Conservation (phyloP, 1,140 invertebrate genomes). For the Tribolium madens region DNA sequence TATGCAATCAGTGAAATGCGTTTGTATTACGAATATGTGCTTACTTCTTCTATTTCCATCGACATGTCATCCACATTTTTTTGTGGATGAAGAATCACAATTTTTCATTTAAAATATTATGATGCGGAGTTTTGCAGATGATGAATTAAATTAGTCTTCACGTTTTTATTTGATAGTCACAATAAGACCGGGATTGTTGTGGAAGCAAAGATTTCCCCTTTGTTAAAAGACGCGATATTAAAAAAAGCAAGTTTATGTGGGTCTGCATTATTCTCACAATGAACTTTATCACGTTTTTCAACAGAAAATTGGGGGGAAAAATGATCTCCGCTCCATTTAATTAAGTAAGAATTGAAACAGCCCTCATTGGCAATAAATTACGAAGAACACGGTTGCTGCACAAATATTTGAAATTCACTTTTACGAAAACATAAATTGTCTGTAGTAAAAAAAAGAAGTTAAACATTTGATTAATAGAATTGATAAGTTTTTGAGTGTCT, state of each 20-base stretch:
- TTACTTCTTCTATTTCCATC: no score
- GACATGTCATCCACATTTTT: no score
- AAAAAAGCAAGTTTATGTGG: slow-evolving; percentile 28
- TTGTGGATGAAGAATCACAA: no score
- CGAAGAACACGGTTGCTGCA: slow-evolving; percentile 12
- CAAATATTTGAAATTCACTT: slow-evolving; percentile 29
- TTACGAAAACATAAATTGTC: slow-evolving; percentile 19
- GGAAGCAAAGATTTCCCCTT: slow-evolving; percentile 16
- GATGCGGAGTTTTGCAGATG: no score
- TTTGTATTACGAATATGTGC: no score
- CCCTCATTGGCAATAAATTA: slow-evolving; percentile 36
- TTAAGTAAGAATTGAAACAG: slow-evolving; percentile 30
- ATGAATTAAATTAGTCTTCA: background rate
- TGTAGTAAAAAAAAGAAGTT: background rate
- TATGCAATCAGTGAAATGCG: no score
- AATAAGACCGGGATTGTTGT: background rate
- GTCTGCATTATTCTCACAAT: slow-evolving; percentile 28
- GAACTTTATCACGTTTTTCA: slow-evolving; percentile 30
- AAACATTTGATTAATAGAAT: background rate
- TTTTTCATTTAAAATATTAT: no score
- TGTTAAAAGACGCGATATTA: slow-evolving; percentile 21
- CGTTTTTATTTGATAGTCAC: background rate
- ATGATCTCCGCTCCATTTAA: slow-evolving; percentile 13
- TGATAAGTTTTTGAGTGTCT: background rate
- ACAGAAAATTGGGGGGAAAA: background rate